Evolutionary conservation across 1,140 invertebrate species (phyloP), one percentile per base, ranked within the genome.

Genomic region (Drosophila pectinifera): DNA sequence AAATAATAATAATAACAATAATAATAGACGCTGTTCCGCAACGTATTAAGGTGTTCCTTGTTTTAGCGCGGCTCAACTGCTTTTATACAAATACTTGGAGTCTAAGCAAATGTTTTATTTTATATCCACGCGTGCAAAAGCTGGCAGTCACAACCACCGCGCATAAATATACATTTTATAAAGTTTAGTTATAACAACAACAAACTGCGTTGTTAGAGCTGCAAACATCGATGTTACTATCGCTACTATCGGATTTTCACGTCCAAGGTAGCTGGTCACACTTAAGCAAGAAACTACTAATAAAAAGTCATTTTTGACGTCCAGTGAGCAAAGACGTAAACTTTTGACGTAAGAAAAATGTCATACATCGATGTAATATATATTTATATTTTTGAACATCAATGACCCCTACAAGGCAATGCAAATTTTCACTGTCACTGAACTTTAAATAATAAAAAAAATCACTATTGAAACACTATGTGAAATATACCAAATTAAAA

Each of bases 1-100:
- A 57, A 39, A 46, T 20, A 70, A 69, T 64, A 53, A 43, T 5
- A 65, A 63, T 11, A 58, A 48, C 16, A 16, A 48, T 28, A 26
- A 13, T n/a, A n/a, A 16, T 20, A 31, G 41, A 34, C 55, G 26
- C 54, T 41, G 18, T 16, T 36, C 28, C 48, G 49, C 31, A 36
- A 36, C 31, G 49, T 36, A 53, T 20, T 10, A n/a, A 5, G 18
- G 5, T 4, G 2, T 36, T 36, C 31, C 31, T n/a, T 7, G 49
- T 22, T 36, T 53, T 36, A 22, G 18, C 49, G 49, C 49, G 31
- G 7, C 49, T 36, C 49, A 22, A 36, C 20, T 18, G 49, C 49
- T 53, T 10, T 22, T 20, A 36, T 36, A 36, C 49, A 53, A 53
- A 53, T 53, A 34, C 49, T 8, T 20, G 31, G 36, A 0, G 20